phyloP scores from a whole-genome alignment of 2,888 invertebrate genomes.

The Netelia inedita region DNA sequence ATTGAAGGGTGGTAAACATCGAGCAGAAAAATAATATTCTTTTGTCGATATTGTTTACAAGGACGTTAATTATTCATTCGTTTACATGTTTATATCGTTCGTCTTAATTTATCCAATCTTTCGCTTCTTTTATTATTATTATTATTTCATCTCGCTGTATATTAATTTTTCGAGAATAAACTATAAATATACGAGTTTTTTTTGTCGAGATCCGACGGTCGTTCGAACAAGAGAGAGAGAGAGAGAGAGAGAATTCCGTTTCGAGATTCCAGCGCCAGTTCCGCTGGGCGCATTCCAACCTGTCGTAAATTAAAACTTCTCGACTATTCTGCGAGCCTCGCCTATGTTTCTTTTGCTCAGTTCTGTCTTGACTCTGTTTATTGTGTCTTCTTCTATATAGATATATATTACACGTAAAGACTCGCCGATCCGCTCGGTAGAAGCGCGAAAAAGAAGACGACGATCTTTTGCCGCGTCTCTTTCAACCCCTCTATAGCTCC shows the following conservation, averaged over 20 bases:
- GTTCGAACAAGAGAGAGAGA: neutral
- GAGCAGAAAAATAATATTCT: too few species aligned
- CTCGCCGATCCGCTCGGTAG: neutral
- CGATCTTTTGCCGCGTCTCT: neutral
- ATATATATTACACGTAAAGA: conserved; percentile 37
- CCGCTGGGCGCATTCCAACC: conserved; percentile 57
- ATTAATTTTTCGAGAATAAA: too few species aligned
- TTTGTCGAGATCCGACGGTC: conserved; percentile 16
- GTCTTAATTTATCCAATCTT: too few species aligned
- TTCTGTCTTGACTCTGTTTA: neutral
- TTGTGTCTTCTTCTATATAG: neutral
- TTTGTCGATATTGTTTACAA: too few species aligned
- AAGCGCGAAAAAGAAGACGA: neutral
- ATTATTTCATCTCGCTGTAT: too few species aligned
- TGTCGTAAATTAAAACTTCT: conserved; percentile 72
- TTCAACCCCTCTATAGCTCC: too few species aligned
- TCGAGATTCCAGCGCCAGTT: neutral
- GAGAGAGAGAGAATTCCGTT: neutral
- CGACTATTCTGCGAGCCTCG: conserved; percentile 35
- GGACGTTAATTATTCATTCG: too few species aligned
- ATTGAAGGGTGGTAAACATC: too few species aligned
- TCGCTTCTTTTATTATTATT: too few species aligned
- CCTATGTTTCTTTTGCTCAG: conserved; percentile 1
- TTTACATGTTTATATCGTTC: too few species aligned
- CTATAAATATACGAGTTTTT: too few species aligned